Base-by-base conservation (phyloP, 2,888 invertebrate genomes). In the Tinea pellionella region DNA sequence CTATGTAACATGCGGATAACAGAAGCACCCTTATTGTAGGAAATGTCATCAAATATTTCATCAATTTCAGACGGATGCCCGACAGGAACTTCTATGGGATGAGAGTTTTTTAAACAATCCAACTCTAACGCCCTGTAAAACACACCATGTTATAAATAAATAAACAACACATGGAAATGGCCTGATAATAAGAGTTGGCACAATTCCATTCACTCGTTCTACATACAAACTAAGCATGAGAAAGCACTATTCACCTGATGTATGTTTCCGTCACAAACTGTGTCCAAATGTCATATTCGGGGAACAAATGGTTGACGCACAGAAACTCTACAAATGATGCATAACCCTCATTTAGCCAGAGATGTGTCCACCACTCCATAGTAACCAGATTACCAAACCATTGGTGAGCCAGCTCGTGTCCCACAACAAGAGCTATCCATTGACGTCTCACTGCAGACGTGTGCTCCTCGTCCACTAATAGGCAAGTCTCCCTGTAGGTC, bases 301-400 rank as follows among this genome's bases (percentile, higher is more conserved):
- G 98, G 77, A 97, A 98, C 60, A 97, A 86, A 75, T 94, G 92
- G 72, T 96, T 94, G 0, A 97, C 96, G 84, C 98, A 97, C 4
- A 98, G 89, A 72, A 95, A 98, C 78, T 98, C 97, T 53, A 97
- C 96, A 89, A 98, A 99, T 0, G 96, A 94, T 0, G 98, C 98
- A 80, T 96, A 97, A 1, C 97, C 98, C 77, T 98, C 98, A 78
- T 98, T 98, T 37, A 98, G 84, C 98, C 98, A 98, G 32, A 96
- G 84, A 82, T 98, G 95, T 1, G 96, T 97, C 97, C 97, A 98
- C 97, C 97, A 97, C 78, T 97, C 96, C 97, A 98, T 98, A 19
- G 98, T 98, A 0, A 98, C 98, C 55, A 98, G 89, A 77, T 98
- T 98, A 7, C 98, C 99, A 81, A 99, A 99, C 98, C 99, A 99